Percentiles rank a stretch among this genome's conserved stretches.
Evolutionary conservation across 2,113 vertebrate species (phyloP).

Genomic region (Anolis carolinensis): DNA sequence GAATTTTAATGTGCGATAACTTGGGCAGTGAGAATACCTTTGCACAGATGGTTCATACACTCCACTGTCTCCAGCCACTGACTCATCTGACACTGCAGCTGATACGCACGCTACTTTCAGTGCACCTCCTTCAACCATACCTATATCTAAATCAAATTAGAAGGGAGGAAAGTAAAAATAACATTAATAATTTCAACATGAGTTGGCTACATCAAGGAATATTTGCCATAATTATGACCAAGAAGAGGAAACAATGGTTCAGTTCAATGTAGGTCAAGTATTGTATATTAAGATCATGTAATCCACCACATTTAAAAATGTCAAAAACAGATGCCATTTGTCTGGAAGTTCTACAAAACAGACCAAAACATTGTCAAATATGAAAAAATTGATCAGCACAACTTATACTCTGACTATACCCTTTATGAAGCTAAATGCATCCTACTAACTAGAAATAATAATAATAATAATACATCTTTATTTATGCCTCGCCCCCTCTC

Average conservation of each 20-base stretch:
- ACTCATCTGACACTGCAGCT: constrained; percentile 94
- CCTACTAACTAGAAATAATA: not conserved
- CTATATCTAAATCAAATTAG: constrained; percentile 65
- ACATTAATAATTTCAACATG: constrained; percentile 21
- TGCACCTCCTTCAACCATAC: constrained; percentile 67
- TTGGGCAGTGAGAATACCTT: constrained; percentile 74
- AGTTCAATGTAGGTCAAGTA: not conserved
- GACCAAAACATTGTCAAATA: not conserved
- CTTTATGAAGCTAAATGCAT: not conserved
- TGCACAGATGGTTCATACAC: constrained; percentile 91
- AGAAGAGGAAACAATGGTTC: not conserved
- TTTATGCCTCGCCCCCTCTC: no score
- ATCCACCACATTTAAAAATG: not conserved
- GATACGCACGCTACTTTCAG: constrained; percentile 88
- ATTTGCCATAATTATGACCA: not conserved
- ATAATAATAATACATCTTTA: no score
- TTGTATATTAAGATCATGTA: not conserved
- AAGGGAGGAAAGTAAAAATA: constrained; percentile 36
- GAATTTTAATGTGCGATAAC: not conserved
- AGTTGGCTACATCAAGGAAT: not conserved
- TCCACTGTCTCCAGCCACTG: constrained; percentile 94
- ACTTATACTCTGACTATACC: not conserved
- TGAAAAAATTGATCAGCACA: not conserved
- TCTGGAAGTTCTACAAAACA: not conserved
- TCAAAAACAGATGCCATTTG: not conserved